These are phyloP conservation scores for Rhodophaea formosa DNA, from an alignment of 2,888 invertebrate species.

Conservation along the genomic window DNA sequence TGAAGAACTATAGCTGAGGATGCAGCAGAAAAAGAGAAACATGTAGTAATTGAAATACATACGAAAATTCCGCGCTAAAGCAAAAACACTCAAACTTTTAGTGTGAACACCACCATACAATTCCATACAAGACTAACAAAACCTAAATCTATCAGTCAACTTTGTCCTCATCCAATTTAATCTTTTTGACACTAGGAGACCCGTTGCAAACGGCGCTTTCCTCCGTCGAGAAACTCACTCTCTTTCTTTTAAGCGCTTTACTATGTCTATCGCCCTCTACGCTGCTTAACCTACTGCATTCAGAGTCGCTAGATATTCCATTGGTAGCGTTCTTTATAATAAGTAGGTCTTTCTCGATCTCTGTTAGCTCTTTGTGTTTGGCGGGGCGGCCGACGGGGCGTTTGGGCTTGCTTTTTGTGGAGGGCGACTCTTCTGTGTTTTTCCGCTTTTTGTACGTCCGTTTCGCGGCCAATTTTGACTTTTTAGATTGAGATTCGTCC, in stretches of 20 bases:
- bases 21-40: no score
- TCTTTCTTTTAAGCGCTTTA: slow-evolving; percentile 51
- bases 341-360: slow-evolving; percentile 68
- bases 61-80: no score
- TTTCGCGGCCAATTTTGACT: slow-evolving; percentile 48
- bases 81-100: no score
- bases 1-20: no score
- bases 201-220: slow-evolving; percentile 32
- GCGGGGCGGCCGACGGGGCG: slow-evolving; percentile 49
- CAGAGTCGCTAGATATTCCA: slow-evolving; percentile 55
- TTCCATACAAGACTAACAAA: neutral
- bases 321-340: slow-evolving; percentile 68
- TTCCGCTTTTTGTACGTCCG: slow-evolving; percentile 64
- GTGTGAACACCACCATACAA: neutral
- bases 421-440: slow-evolving; percentile 52
- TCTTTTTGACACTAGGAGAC: slow-evolving; percentile 34
- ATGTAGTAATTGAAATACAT: no score
- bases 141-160: slow-evolving; percentile 22
- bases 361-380: slow-evolving; percentile 62
- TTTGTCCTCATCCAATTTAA: slow-evolving; percentile 31
- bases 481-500: slow-evolving; percentile 65
- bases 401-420: slow-evolving; percentile 48
- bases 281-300: slow-evolving; percentile 44
- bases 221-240: slow-evolving; percentile 48
- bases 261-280: slow-evolving; percentile 42